Conservation (phyloP, 1,140 invertebrate genomes). For the Solenopsis fugax region DNA sequence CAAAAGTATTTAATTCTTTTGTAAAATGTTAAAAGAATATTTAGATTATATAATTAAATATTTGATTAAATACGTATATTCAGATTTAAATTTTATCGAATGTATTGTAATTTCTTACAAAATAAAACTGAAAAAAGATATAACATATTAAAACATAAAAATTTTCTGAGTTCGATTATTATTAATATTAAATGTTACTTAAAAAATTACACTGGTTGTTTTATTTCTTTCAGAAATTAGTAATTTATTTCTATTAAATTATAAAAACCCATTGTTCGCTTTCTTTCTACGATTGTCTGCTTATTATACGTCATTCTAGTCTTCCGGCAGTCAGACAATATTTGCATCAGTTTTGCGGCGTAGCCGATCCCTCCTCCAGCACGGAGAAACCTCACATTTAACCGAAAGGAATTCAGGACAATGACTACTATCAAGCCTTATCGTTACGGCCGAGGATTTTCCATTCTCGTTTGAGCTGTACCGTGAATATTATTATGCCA, state of each 20-base stretch:
- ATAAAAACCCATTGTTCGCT: no score
- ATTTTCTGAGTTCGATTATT: background rate
- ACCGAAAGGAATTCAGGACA: constrained; percentile 65
- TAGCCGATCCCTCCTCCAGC: constrained; percentile 21
- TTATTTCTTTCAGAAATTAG: background rate
- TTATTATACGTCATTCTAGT: constrained; percentile 22
- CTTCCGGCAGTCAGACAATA: constrained; percentile 28
- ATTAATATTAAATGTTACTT: background rate
- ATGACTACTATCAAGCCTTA: constrained; percentile 56
- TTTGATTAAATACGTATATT: background rate
- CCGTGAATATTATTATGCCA: constrained; percentile 28
- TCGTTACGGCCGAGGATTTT: constrained; percentile 50
- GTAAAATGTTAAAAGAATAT: background rate
- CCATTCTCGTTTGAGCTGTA: constrained; percentile 28
- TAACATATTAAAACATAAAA: constrained; percentile 1
- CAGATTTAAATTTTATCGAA: background rate
- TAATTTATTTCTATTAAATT: constrained; percentile 3
- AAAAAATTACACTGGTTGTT: background rate
- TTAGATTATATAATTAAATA: constrained; percentile 21
- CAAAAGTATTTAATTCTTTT: background rate
- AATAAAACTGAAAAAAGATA: background rate
- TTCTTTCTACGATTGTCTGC: constrained; percentile 6
- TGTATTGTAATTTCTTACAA: background rate
- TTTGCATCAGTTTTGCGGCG: constrained; percentile 43
- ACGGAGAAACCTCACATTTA: constrained; percentile 57